These are phyloP conservation scores for Subanguina moxae DNA, from an alignment of 1,140 invertebrate species.

Conservation along the genomic window DNA sequence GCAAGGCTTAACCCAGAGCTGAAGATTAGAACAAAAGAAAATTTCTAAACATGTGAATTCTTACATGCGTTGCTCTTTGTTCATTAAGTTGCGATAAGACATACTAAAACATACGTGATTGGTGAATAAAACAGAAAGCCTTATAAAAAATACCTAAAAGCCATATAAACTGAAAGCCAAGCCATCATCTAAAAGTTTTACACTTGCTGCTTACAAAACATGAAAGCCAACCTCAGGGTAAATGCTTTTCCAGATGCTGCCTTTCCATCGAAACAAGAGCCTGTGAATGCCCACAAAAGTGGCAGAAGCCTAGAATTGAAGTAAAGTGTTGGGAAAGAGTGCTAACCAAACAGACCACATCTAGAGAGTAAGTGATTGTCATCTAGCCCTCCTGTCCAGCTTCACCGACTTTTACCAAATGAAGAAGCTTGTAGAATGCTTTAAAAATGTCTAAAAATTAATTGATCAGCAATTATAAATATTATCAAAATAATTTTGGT, in stretches of 20 bases:
- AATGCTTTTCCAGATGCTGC: slow-evolving; percentile 58
- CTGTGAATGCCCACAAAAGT: slow-evolving; percentile 53
- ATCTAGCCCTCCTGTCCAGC: slow-evolving; percentile 20
- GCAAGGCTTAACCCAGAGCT: no score
- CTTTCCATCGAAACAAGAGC: slow-evolving; percentile 65
- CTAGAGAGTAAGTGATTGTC: slow-evolving; percentile 59
- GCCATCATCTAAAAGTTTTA: background rate
- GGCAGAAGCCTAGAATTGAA: slow-evolving; percentile 32
- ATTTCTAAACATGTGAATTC: no score
- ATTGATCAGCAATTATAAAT: no score
- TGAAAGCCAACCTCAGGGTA: slow-evolving; percentile 52
- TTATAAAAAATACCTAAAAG: no score
- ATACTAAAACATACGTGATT: slow-evolving; percentile 35
- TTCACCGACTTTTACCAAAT: no score
- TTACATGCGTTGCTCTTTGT: slow-evolving; percentile 49
- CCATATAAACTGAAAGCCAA: background rate
- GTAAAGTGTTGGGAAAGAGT: no score
- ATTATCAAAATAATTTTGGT: no score
- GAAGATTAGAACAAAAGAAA: no score
- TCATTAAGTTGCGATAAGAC: slow-evolving; percentile 48
- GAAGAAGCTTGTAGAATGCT: no score
- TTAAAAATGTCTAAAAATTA: no score
- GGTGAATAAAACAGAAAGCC: no score
- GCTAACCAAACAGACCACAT: slow-evolving; percentile 29
- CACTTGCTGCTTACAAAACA: background rate